Conservation (phyloP, 2,113 vertebrate genomes). For the Laticauda colubrina region DNA sequence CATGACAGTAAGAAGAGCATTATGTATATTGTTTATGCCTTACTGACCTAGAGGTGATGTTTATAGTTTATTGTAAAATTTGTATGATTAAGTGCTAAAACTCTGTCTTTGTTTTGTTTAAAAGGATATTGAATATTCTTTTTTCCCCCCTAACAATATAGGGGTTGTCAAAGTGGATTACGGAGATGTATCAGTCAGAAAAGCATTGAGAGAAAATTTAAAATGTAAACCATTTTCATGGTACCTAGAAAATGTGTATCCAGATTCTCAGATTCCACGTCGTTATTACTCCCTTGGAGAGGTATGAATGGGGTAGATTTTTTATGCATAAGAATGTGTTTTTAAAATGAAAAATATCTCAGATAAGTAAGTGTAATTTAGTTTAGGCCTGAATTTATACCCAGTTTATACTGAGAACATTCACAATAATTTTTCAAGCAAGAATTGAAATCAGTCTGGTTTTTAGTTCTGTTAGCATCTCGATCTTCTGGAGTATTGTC, state of each 20-base stretch:
- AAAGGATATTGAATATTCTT: slow-evolving; percentile 19
- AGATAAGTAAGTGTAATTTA: neutral
- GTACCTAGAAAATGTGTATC: slow-evolving; percentile 97
- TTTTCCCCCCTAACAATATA: slow-evolving; percentile 58
- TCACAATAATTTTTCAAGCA: neutral
- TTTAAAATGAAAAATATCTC: neutral
- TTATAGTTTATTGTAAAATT: neutral
- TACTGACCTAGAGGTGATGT: neutral
- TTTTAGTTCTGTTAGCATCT: accelerated
- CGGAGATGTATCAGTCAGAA: slow-evolving; percentile 87
- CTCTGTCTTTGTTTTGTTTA: neutral
- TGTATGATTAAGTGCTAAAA: neutral
- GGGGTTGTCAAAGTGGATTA: slow-evolving; percentile 97
- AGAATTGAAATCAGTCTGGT: accelerated
- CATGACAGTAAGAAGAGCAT: neutral
- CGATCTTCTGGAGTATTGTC: neutral
- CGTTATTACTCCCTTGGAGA: slow-evolving; percentile 96
- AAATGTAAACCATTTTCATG: slow-evolving; percentile 95
- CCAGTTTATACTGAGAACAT: neutral
- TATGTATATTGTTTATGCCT: neutral
- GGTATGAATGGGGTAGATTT: slow-evolving; percentile 73
- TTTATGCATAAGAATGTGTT: slow-evolving; percentile 37
- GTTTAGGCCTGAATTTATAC: neutral
- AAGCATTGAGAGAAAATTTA: slow-evolving; percentile 83
- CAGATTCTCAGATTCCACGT: slow-evolving; percentile 95